Base-by-base conservation (phyloP, 2,888 invertebrate species). In the Epinotia ramella region DNA sequence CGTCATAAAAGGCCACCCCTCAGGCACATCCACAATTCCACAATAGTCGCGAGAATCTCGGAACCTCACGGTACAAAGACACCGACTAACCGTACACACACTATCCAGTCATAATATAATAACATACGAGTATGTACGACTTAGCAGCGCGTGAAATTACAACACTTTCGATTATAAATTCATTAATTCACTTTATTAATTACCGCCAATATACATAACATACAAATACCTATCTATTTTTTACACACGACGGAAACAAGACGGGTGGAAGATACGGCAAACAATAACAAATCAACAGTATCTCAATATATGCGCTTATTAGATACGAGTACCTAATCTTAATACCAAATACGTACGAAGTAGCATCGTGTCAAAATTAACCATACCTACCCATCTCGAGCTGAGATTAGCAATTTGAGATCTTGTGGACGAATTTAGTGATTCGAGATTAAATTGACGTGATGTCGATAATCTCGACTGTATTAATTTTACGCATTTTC, bases 101-200 rank as follows among this genome's bases (percentile, higher is more conserved):
- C 46, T 5, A 20, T 13, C 13, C 64, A 46, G 46, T 3, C 53
- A 65, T 46, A 20, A 11, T 63, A 63, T 28, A 33, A 60, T 60
- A 24, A 28, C 24, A 24, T 59, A n/a, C n/a, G n/a, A n/a, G n/a
- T n/a, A 59, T 59, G 20, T 12, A 33, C 28, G n/a, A 49, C 24
- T 56, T 53, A 56, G 28, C 66, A 66, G 66, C 33, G 66, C 66
- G 66, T 66, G 66, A 66, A 53, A 53, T 66, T 53, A 66, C 28
- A 16, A 16, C 49, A 53, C 11, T n/a, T 13, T 64, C 5, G 18
- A 64, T 64, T 64, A 44, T 40, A 44, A 64, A 44, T 64, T 64
- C 44, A 44, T 28, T 18, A 64, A 64, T 64, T 6, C 44, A 13
- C 20, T 64, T 44, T 62, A 33, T 16, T 20, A 44, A 11, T 6